Evolutionary conservation across 1,140 invertebrate species (phyloP), one percentile per base, ranked within the genome.

Genomic region (Tyrophagus putrescentiae): DNA sequence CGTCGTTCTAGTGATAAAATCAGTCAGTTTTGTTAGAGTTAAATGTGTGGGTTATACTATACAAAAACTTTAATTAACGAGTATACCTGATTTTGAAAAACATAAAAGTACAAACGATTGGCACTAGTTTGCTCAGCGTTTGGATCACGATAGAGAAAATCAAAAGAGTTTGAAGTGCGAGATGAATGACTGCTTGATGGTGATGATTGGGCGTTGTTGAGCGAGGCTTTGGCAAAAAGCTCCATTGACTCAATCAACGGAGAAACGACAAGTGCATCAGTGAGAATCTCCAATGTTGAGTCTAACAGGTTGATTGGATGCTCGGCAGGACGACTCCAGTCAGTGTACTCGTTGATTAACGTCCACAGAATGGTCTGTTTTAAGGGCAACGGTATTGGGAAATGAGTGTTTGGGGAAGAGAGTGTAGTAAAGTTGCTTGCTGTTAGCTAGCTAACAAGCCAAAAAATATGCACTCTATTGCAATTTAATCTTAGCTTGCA

Each of bases 301-400:
- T 97, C 90, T 39, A 93, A 79, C 0, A 92, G 85, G 72, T 85
- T 87, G 64, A 90, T 84, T 27, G 89, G 88, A 79, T 93, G 87
- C 68, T 90, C 86, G 7, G 89, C 82, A 2, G 90, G 87, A 64
- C 85, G 78, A 68, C 93, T 88, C 92, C 92, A 96, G 70, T 96
- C 90, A 2, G 89, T 95, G 72, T 98, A 98, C 70, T 97, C 90
- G 72, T 97, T 95, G 64, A 96, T 84, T 25, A 94, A 83, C 36
- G 93, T 95, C 68, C 93, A 90, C 73, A 92, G 93, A 70, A 98
- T 95, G 73, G 98, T 92, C 67, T 89, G 21, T 27, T n/a, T n/a
- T n/a, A n/a, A n/a, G n/a, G n/a, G n/a, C n/a, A n/a, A n/a, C n/a
- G n/a, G n/a, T n/a, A n/a, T n/a, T n/a, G n/a, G n/a, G n/a, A n/a